A percentile compares a stretch with the other conserved stretches of the same genome.
phyloP scores from a whole-genome alignment of 2,888 invertebrate species.

The Ecdyonurus torrentis region DNA sequence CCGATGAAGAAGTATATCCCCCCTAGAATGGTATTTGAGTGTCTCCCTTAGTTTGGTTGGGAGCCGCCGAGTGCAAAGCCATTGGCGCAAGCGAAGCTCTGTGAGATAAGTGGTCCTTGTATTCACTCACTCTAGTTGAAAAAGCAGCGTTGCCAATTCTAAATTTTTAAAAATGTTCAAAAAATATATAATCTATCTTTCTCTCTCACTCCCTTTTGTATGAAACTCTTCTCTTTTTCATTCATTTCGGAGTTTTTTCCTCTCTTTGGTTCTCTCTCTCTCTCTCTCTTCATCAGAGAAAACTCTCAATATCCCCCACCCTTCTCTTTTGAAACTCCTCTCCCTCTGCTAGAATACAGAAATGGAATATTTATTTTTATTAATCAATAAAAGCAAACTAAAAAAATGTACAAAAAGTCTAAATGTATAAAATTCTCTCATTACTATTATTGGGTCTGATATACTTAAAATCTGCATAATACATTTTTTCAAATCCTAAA shows the following conservation, averaged over 20 bases:
- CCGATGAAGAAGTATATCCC: neutral
- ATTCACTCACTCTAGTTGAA: neutral
- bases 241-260: neutral
- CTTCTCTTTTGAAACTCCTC: neutral
- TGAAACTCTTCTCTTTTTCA: neutral
- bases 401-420: too few relatives aligned
- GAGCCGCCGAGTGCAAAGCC: neutral
- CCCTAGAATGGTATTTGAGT: neutral
- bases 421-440: too few relatives aligned
- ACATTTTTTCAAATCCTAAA: too few relatives aligned
- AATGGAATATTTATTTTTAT: neutral
- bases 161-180: neutral
- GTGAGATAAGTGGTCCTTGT: neutral
- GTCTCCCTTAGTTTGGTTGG: neutral
- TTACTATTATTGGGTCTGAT: too few relatives aligned
- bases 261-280: neutral
- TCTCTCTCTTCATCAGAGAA: neutral
- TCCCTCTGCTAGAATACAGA: neutral
- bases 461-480: too few relatives aligned
- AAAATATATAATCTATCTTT: neutral
- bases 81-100: neutral
- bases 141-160: neutral
- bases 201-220: neutral
- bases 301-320: neutral
- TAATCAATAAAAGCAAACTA: neutral